Base-by-base conservation (phyloP, 2,888 invertebrate genomes). In the Ceraclea dissimilis region DNA sequence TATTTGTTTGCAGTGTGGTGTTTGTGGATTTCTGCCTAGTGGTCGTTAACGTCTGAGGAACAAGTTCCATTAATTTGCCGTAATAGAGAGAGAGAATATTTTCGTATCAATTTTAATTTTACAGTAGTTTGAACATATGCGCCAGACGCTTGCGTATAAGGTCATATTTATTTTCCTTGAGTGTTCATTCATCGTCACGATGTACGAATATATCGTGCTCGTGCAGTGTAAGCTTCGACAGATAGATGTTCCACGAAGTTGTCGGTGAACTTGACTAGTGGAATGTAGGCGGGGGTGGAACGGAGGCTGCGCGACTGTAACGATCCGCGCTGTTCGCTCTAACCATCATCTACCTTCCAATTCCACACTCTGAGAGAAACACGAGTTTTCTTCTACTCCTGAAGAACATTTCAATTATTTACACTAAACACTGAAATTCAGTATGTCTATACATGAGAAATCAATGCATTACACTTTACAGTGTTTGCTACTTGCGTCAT, bases 271-370 rank as follows among this genome's bases (percentile, higher is more conserved):
- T 26, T 26, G 26, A 22, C 46, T 19, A 39, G 49, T 54, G 52
- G 50, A 50, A 50, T 31, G 53, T n/a, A 52, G 55, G 19, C 22
- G 52, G 49, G 58, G 49, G 47, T 18, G 53, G 52, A 20, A 16
- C 48, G 56, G 44, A 49, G 57, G 39, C 52, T 56, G 58, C 56
- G 59, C 61, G 57, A 19, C 58, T 39, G 56, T 61, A 59, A 60
- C 61, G 62, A 59, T 61, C 61, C 58, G 58, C 59, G 61, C 48
- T 43, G 55, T 43, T 39, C 48, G 48, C 50, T 49, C 53, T 44
- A 16, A 13, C 57, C 52, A 51, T 51, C 53, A 51, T 39, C 39
- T 39, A 39, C 39, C 13, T 4, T 52, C 43, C 17, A 22, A 31
- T 11, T 31, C 39, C 13, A 2, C 39, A 13, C 39, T 39, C 39